Conservation (phyloP, 2,113 vertebrate species). For the Indri indri region DNA sequence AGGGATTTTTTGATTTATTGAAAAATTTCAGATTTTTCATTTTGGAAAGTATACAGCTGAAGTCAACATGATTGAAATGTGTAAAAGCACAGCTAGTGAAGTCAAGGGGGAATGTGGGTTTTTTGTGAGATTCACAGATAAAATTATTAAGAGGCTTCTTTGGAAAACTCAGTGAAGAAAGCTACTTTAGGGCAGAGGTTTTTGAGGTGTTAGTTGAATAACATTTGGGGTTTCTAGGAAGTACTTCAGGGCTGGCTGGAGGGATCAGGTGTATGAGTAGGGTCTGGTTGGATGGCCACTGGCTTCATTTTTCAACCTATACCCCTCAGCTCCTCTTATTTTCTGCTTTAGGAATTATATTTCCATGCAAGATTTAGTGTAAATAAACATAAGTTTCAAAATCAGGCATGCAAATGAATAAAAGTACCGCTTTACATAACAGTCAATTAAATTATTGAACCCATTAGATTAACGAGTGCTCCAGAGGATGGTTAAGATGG, state of each 20-base stretch:
- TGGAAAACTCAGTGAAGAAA: not conserved
- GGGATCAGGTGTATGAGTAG: not conserved
- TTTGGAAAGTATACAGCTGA: constrained; percentile 3
- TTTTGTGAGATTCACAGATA: not conserved
- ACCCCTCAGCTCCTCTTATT: not conserved
- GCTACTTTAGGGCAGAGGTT: not conserved
- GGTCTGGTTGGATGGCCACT: not conserved
- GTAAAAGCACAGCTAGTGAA: not conserved
- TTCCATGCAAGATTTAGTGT: not conserved
- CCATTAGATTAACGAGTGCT: not conserved
- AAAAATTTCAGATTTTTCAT: not conserved
- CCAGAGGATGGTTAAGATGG: not conserved
- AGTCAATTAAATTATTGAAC: not conserved
- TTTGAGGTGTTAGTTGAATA: not conserved
- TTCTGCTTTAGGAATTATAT: not conserved
- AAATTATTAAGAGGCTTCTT: not conserved
- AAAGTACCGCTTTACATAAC: not conserved
- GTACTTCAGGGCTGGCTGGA: not conserved
- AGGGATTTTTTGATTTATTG: not conserved
- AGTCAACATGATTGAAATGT: not conserved
- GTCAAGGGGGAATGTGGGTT: not conserved
- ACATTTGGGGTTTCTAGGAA: not conserved
- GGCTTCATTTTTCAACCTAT: not conserved
- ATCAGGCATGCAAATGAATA: not conserved
- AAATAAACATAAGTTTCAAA: not conserved